Evolutionary conservation across 2,888 invertebrate species (phyloP).

Genomic region (Agriopis leucophaearia): DNA sequence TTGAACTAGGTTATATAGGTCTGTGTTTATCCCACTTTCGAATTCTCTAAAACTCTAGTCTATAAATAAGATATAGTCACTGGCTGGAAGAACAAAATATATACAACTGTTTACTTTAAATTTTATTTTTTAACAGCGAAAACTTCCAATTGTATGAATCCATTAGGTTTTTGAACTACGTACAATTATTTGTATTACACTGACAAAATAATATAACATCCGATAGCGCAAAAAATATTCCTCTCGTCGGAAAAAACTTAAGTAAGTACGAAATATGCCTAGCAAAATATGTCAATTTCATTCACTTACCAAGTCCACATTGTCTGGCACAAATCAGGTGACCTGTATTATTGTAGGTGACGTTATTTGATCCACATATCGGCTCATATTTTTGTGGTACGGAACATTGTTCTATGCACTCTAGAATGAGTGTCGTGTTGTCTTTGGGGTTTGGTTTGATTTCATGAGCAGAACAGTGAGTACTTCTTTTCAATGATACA

Average conservation of each 20-base stretch:
- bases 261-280: not conserved
- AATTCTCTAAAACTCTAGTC: no score
- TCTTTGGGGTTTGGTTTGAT: not conserved
- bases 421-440: slow-evolving; percentile 2
- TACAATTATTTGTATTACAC: no score
- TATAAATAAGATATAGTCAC: no score
- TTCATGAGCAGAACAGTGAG: slow-evolving; percentile 12
- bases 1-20: not conserved
- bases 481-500: slow-evolving; percentile 9
- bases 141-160: no score
- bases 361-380: slow-evolving; percentile 46
- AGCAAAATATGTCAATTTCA: not conserved
- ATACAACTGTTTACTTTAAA: no score
- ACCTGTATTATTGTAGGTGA: slow-evolving; percentile 47
- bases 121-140: no score
- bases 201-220: not conserved
- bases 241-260: not conserved
- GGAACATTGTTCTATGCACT: slow-evolving; percentile 25
- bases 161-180: no score
- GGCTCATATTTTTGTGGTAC: slow-evolving; percentile 43
- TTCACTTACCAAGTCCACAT: slow-evolving; percentile 53
- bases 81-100: no score
- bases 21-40: no score
- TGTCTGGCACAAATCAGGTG: slow-evolving; percentile 39
- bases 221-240: not conserved